Percentiles rank a stretch among this genome's conserved stretches.
Conservation (phyloP, 2,113 vertebrate genomes). For the Protobothrops flavoviridis region DNA sequence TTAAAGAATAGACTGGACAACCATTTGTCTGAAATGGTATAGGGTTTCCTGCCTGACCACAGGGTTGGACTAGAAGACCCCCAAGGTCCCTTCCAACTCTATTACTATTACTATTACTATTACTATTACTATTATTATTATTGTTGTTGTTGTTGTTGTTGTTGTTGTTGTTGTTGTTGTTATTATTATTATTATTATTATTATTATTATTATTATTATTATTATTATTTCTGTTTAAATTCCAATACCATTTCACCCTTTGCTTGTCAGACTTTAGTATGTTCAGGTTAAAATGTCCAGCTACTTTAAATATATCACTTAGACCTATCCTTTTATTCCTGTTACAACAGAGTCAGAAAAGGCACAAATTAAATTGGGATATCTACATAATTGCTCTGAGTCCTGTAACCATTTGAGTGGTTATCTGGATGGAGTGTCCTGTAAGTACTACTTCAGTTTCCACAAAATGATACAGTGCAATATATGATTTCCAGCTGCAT, state of each 20-base stretch:
- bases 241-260: background rate
- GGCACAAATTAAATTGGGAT: background rate
- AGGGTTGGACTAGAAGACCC: too few relatives aligned
- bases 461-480: background rate
- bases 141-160: too few relatives aligned
- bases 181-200: too few relatives aligned
- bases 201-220: too few relatives aligned
- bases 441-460: background rate
- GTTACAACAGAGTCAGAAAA: background rate
- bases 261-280: background rate
- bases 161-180: too few relatives aligned
- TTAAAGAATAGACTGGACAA: too few relatives aligned
- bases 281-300: background rate
- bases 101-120: too few relatives aligned
- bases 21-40: too few relatives aligned
- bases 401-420: background rate
- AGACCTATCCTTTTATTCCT: background rate
- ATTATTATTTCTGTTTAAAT: background rate
- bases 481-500: background rate
- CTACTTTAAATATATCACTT: background rate
- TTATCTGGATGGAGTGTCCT: background rate
- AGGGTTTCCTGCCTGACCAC: too few relatives aligned
- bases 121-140: too few relatives aligned
- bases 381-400: background rate
- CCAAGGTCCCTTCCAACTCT: too few relatives aligned